Evolutionary conservation across 2,888 invertebrate species (phyloP).

Genomic region (Penaeus monodon): DNA sequence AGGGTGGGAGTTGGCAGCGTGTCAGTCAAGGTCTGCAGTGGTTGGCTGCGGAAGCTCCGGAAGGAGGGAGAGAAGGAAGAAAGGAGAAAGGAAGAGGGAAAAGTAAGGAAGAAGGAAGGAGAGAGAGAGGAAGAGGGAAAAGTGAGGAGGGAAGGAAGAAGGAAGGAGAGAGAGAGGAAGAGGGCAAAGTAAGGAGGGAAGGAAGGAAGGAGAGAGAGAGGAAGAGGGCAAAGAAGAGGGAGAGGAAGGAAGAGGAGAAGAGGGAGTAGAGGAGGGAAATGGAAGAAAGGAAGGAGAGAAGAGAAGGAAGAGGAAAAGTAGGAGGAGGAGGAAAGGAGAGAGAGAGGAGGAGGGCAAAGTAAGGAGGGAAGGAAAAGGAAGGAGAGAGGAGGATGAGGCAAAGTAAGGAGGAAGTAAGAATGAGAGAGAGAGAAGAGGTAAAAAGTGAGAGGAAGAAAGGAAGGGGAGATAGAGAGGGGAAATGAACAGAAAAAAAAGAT

Average conservation of each 20-base stretch:
- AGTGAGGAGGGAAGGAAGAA: too few species aligned
- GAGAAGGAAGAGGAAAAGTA: neutral
- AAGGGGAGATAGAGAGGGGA: neutral
- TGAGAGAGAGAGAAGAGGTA: neutral
- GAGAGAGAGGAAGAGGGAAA: neutral
- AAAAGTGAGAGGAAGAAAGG: neutral
- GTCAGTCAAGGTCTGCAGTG: too few species aligned
- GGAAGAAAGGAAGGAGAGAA: neutral
- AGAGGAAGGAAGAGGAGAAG: neutral
- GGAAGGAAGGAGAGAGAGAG: neutral
- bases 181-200: neutral
- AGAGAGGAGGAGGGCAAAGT: accelerated
- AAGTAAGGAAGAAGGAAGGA: neutral
- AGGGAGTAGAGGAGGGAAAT: neutral
- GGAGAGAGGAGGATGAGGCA: neutral
- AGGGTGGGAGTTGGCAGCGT: too few species aligned
- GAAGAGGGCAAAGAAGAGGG: neutral
- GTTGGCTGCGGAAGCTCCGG: neutral
- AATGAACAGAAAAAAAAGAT: neutral
- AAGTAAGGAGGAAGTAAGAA: neutral
- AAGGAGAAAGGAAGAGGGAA: too few species aligned
- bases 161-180: too few species aligned
- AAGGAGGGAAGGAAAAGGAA: neutral
- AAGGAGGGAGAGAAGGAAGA: neutral
- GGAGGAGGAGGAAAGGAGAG: neutral